Conservation (phyloP, 2,797 vertebrate genomes). For the Enteromius treurensis region DNA sequence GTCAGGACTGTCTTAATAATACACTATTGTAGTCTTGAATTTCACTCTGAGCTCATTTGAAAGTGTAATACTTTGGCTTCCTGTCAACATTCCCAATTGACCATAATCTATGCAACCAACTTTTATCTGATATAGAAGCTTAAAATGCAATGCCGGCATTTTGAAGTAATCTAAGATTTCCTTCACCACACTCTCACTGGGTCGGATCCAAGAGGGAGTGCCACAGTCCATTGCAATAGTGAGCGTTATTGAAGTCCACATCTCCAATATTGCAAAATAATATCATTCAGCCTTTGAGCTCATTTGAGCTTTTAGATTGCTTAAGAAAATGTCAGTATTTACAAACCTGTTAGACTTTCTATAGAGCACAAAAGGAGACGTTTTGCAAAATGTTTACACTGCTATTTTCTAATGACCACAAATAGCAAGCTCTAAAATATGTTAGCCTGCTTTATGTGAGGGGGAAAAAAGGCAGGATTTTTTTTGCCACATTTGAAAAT, state of each 20-base stretch:
- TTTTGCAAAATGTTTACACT: neutral
- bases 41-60: constrained; percentile 57
- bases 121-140: constrained; percentile 72
- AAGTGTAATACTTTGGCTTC: constrained; percentile 74
- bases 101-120: constrained; percentile 80
- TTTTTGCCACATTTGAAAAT: neutral
- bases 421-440: neutral
- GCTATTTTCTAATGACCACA: neutral
- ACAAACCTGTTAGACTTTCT: neutral
- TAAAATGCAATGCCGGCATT: constrained; percentile 69
- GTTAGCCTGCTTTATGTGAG: neutral
- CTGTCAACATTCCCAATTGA: constrained; percentile 75
- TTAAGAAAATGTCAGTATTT: neutral
- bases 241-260: constrained; percentile 7
- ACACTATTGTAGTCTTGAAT: constrained; percentile 56
- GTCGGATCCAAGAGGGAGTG: constrained; percentile 23
- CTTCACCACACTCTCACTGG: constrained; percentile 18
- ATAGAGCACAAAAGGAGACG: neutral
- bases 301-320: constrained; percentile 20
- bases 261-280: constrained; percentile 16
- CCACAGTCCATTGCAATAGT: constrained; percentile 13
- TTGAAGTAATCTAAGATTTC: constrained; percentile 58
- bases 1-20: constrained; percentile 48
- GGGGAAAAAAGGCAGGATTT: too few species aligned
- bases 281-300: neutral